These are phyloP conservation scores for Globodera ellingtonae DNA, from an alignment of 1,140 invertebrate species.

Conservation along the genomic window DNA sequence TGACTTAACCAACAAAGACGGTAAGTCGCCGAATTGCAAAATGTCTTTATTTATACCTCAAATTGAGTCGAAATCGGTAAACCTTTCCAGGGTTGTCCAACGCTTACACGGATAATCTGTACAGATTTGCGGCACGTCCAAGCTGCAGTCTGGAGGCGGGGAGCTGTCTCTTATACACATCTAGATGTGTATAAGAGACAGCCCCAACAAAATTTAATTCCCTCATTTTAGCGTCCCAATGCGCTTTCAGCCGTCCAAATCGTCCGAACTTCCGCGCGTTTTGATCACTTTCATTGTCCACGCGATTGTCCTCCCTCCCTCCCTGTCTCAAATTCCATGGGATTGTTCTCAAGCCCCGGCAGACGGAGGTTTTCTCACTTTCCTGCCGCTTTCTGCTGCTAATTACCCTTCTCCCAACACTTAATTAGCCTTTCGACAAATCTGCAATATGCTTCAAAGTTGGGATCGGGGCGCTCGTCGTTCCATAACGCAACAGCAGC, in stretches of 20 bases:
- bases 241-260: neutral
- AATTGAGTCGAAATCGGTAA: neutral
- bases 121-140: conserved; percentile 55
- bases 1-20: conserved; percentile 49
- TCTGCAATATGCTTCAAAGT: conserved; percentile 39
- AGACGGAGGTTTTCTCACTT: conserved; percentile 9
- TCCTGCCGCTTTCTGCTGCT: neutral
- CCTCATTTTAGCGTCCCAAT: neutral
- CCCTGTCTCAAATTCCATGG: conserved; percentile 7
- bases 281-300: neutral
- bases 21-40: conserved; percentile 41
- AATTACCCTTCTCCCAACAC: neutral
- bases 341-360: conserved; percentile 22
- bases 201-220: too few relatives aligned
- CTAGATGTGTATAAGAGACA: too few relatives aligned
- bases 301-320: neutral
- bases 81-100: conserved; percentile 60
- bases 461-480: conserved; percentile 49
- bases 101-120: conserved; percentile 63
- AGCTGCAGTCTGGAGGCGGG: conserved; percentile 68
- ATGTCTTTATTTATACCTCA: neutral
- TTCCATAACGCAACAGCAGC: conserved; percentile 35
- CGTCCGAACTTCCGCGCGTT: neutral
- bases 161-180: too few relatives aligned
- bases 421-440: conserved; percentile 35